Evolutionary conservation across 2,888 invertebrate genomes (phyloP).

Genomic region (Aproaerema taeniolella): DNA sequence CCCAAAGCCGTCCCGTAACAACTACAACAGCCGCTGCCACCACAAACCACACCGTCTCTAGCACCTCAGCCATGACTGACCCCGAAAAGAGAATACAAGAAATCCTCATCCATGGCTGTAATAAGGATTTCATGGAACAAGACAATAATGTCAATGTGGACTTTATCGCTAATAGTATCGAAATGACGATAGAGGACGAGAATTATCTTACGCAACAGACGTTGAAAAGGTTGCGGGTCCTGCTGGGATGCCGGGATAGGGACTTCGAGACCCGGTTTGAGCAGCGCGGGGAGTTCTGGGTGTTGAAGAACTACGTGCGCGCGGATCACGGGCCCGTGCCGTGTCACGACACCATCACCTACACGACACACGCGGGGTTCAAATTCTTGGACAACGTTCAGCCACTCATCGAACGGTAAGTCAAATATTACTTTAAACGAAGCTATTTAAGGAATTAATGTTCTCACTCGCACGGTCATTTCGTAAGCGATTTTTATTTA

Average conservation of each 20-base stretch:
- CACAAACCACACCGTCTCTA: slow-evolving; percentile 63
- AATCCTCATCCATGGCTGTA: background rate
- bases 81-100: slow-evolving; percentile 47
- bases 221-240: slow-evolving; percentile 51
- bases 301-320: slow-evolving; percentile 89
- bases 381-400: slow-evolving; percentile 94
- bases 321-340: slow-evolving; percentile 81
- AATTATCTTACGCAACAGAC: slow-evolving; percentile 55
- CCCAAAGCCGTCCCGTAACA: slow-evolving; percentile 44
- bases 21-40: slow-evolving; percentile 65
- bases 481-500: slow-evolving; percentile 15
- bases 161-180: too few relatives aligned
- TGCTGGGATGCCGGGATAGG: slow-evolving; percentile 81
- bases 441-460: background rate
- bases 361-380: slow-evolving; percentile 94
- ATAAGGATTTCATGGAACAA: too few relatives aligned
- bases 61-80: slow-evolving; percentile 55
- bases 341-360: slow-evolving; percentile 92
- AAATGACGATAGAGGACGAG: slow-evolving; percentile 53
- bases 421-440: slow-evolving; percentile 9
- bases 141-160: too few relatives aligned
- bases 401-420: slow-evolving; percentile 86
- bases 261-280: slow-evolving; percentile 77
- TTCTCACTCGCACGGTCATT: background rate
- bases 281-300: slow-evolving; percentile 91